Evolutionary conservation across 1,140 invertebrate species (phyloP).

Genomic region (Coptotermes formosanus): DNA sequence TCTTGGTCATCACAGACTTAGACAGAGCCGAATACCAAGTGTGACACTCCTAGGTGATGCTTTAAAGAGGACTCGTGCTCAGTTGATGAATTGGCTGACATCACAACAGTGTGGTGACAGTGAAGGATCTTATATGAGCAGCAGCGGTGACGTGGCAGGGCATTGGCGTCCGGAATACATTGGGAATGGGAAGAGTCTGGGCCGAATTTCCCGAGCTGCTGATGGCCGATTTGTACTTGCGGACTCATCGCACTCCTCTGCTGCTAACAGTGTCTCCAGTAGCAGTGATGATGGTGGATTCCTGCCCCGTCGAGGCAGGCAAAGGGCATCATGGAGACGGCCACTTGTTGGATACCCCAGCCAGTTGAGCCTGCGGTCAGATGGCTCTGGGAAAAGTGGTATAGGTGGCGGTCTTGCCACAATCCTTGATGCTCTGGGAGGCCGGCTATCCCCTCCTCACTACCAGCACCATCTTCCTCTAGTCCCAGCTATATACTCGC

Average conservation of each 20-base stretch:
- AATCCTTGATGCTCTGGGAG: conserved; percentile 43
- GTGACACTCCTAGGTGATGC: conserved; percentile 51
- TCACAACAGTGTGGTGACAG: conserved; percentile 35
- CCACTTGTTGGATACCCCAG: conserved; percentile 64
- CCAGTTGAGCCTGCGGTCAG: conserved; percentile 64
- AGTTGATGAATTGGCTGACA: conserved; percentile 32
- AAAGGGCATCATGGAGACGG: conserved; percentile 64
- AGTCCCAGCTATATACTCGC: conserved; percentile 42
- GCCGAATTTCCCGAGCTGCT: conserved; percentile 66
- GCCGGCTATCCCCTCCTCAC: not conserved
- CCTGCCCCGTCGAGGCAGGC: conserved; percentile 49
- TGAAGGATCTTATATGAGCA: conserved; percentile 25
- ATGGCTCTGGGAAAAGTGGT: conserved; percentile 60
- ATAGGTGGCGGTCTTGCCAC: conserved; percentile 46
- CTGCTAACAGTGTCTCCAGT: conserved; percentile 62
- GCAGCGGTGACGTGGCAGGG: conserved; percentile 6
- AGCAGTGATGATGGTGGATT: conserved; percentile 81
- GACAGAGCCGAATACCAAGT: conserved; percentile 92
- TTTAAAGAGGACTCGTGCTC: conserved; percentile 22
- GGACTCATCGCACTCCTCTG: conserved; percentile 58
- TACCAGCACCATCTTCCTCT: conserved; percentile 35
- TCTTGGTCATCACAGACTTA: conserved; percentile 63
- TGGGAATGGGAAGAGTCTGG: conserved; percentile 44
- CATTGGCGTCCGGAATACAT: conserved; percentile 25
- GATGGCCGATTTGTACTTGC: conserved; percentile 72